Conservation (phyloP, 2,113 vertebrate species). For the Corythoichthys haematopterus region DNA sequence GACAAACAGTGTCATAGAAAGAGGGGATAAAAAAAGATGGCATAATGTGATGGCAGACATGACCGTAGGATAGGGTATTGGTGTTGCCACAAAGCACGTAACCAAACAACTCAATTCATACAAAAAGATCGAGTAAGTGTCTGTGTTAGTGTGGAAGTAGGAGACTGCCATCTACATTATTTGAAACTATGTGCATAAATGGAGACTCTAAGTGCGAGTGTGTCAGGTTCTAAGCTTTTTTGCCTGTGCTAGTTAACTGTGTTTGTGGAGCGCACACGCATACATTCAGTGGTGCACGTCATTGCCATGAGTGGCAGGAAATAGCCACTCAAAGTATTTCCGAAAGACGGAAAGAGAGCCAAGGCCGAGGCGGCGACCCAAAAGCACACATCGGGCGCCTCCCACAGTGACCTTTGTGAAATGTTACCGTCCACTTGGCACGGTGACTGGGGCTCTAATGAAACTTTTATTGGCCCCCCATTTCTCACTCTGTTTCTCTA, state of each 20-base stretch:
- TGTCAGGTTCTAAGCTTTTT: slow-evolving; percentile 1
- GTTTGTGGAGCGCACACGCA: neutral
- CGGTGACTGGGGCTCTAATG: slow-evolving; percentile 62
- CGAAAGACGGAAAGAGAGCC: slow-evolving; percentile 28
- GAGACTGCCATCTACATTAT: slow-evolving; percentile 24
- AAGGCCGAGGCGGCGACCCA: slow-evolving; percentile 28
- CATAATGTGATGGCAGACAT: slow-evolving; percentile 32
- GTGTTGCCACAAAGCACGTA: slow-evolving; percentile 8
- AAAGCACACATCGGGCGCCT: slow-evolving; percentile 22
- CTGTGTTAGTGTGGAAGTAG: slow-evolving; percentile 7
- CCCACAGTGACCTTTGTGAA: slow-evolving; percentile 63
- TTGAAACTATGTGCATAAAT: slow-evolving; percentile 29
- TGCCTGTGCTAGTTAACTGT: neutral
- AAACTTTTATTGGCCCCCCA: slow-evolving; percentile 67
- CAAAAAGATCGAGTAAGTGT: slow-evolving; percentile 31
- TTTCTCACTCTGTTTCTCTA: slow-evolving; percentile 62
- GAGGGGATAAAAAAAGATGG: slow-evolving; percentile 36
- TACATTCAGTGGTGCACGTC: slow-evolving; percentile 8
- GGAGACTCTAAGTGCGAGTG: slow-evolving; percentile 4
- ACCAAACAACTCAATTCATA: no score
- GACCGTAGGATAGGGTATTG: neutral
- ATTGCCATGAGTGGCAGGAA: slow-evolving; percentile 9
- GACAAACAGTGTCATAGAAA: slow-evolving; percentile 18
- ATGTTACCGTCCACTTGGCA: slow-evolving; percentile 67
- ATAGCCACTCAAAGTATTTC: slow-evolving; percentile 1